Evolutionary conservation across 2,888 invertebrate species (phyloP), one percentile per base, ranked within the genome.

Genomic region (Operophtera brumata): DNA sequence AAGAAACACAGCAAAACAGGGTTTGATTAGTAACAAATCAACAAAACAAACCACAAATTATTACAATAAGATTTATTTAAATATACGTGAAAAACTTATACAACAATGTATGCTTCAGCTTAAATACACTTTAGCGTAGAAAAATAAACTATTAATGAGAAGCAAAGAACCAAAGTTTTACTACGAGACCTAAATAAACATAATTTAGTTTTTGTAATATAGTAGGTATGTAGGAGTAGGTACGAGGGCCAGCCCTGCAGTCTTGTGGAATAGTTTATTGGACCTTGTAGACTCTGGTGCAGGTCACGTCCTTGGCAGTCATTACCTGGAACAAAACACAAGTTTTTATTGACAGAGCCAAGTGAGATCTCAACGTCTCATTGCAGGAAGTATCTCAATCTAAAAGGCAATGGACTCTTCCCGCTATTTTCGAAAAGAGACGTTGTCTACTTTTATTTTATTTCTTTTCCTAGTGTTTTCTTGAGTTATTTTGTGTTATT

Each of bases 241-340:
- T 65, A 20, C 11, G 61, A 65, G 67, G 68, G 64, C n/a, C 71
- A 7, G 80, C 74, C 84, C 76, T 46, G 73, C 86, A 87, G 86
- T 86, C 86, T 87, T 83, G 13, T 54, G 36, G 59, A 59, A 55
- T 45, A 40, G 41, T 50, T 69, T 93, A 92, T 73, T 92, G 91
- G 65, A 90, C 86, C 77, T 94, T 94, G 92, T 96, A 96, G 64
- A 93, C 82, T 73, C 96, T 89, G 73, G 94, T 94, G 87, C 94
- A 94, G 59, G 93, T 93, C 42, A 96, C 91, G 70, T 93, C 92
- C 70, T 94, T 94, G 12, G 93, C 93, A 43, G 93, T 94, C 91
- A 95, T 93, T 20, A 93, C 90, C 95, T 95, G 91, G 82, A 64
- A 70, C 60, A 69, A 70, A 63, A 60, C n/a, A 12, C 1, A 42